These are phyloP conservation scores for Microhierax caerulescens DNA, from an alignment of 2,797 vertebrate genomes.

Conservation along the genomic window DNA sequence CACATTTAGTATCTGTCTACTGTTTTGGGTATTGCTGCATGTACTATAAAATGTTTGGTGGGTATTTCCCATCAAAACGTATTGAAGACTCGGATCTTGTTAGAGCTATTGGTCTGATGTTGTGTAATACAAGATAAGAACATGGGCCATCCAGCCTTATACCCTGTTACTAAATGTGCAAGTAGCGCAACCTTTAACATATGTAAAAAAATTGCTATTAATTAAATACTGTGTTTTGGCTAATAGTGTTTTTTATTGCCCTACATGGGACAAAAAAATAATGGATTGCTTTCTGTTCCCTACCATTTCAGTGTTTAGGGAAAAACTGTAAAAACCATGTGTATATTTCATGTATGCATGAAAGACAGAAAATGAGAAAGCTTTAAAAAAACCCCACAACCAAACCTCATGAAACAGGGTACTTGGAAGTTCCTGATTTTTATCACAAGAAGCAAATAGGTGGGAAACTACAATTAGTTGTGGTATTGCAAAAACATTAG, in stretches of 20 bases:
- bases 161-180: background rate
- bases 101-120: background rate
- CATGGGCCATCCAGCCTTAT: background rate
- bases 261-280: background rate
- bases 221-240: background rate
- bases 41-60: background rate
- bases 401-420: background rate
- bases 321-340: background rate
- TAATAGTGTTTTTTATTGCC: background rate
- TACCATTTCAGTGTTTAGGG: background rate
- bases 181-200: background rate
- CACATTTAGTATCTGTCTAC: background rate
- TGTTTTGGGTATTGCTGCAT: background rate
- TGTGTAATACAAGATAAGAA: background rate
- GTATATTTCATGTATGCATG: background rate
- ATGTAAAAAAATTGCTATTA: background rate
- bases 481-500: background rate
- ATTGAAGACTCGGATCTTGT: background rate
- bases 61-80: background rate
- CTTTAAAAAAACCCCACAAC: rapidly evolving
- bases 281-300: background rate
- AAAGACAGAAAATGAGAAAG: background rate
- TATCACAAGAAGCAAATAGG: background rate
- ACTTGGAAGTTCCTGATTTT: background rate
- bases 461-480: background rate